Evolutionary conservation across 2,888 invertebrate species (phyloP).

Genomic region (Dasysyrphus albostriatus): DNA sequence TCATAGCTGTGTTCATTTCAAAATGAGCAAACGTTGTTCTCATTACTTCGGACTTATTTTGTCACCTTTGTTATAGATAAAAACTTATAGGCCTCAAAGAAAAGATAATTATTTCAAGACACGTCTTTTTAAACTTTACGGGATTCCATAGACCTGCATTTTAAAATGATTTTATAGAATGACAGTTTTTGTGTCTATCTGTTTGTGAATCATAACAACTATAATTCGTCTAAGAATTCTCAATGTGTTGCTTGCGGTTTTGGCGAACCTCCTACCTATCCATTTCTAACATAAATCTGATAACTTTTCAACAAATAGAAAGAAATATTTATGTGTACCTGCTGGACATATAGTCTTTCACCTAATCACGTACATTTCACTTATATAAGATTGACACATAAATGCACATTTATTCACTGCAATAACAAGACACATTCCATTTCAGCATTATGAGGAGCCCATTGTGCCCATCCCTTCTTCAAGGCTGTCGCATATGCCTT

Average conservation of each 20-base stretch:
- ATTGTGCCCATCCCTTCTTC: conserved; percentile 64
- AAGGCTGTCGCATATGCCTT: conserved; percentile 67
- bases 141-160: conserved; percentile 27
- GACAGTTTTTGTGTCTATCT: conserved; percentile 6
- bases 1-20: too few species aligned
- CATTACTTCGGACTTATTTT: too few species aligned
- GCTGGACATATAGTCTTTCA: conserved; percentile 37
- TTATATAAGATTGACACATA: conserved; percentile 49
- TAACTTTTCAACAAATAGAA: conserved; percentile 25
- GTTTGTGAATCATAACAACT: neutral
- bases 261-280: conserved; percentile 56
- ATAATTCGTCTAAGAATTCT: neutral
- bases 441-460: conserved; percentile 28
- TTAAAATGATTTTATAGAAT: conserved; percentile 4
- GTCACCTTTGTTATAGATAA: too few species aligned
- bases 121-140: conserved; percentile 8
- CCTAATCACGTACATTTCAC: conserved; percentile 62
- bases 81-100: neutral
- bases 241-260: conserved; percentile 5
- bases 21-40: too few species aligned
- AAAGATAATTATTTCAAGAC: conserved; percentile 27
- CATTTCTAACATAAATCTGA: conserved; percentile 38
- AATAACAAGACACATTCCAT: conserved; percentile 69
- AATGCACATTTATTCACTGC: conserved; percentile 53
- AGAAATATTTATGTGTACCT: conserved; percentile 4